Evolutionary conservation across 1,140 invertebrate species (phyloP), one percentile per base, ranked within the genome.

Genomic region (Drosophila rhopaloa): DNA sequence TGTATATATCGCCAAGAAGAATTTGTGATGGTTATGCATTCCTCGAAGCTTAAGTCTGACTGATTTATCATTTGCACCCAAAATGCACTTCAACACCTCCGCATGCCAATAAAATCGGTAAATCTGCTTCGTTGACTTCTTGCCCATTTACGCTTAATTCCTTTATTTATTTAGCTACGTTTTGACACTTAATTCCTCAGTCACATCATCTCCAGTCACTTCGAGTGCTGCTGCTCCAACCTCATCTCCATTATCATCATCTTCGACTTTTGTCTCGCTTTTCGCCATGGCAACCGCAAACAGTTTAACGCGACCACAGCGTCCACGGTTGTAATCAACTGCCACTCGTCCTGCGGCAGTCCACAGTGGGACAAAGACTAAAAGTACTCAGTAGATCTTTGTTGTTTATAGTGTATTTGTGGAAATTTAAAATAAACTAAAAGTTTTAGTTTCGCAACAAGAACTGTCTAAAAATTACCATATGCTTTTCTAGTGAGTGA

Each of bases 301-400:
- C 66, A 62, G 66, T 66, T 79, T 79, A 79, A 58, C 74, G 48
- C 61, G 47, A 58, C 60, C 63, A 47, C 63, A 19, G 58, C 9
- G 70, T 68, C 71, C 78, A 76, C 58, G 67, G 59, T 60, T 81
- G 65, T 81, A 81, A 81, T 81, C 78, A 81, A 81, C 78, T 76
- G 78, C 58, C 78, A 80, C 78, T 63, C 65, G 51, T 71, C 55
- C 41, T 57, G 54, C 41, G 58, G 59, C 43, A 53, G 14, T 35
- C 24, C 43, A 47, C 29, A 41, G 11, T 50, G 58, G 78, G 63
- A 19, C 24, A 35, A 27, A 3, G 0, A 6, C 14, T 0, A 9
- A n/a, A 38, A 57, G 35, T 51, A 11, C 16, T 10, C 14, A 6
- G 6, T 6, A 44, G 53, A 57, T 32, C 8, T 4, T 9, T 0